Evolutionary conservation across 2,113 vertebrate species (phyloP).

Genomic region (Plectropomus leopardus): DNA sequence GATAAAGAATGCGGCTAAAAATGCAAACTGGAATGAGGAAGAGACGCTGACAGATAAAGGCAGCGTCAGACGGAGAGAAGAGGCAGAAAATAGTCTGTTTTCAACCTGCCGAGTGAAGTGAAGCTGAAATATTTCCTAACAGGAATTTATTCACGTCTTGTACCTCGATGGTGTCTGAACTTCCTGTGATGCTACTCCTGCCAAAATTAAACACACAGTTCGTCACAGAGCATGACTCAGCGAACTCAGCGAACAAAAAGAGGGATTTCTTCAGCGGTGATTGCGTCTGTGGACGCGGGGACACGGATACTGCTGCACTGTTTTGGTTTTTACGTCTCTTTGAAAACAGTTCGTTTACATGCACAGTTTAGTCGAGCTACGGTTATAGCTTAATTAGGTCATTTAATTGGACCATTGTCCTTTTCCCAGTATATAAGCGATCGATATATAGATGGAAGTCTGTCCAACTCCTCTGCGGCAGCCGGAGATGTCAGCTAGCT

Average conservation of each 20-base stretch:
- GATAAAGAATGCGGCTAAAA: constrained; percentile 17
- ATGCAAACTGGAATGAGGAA: constrained; percentile 7
- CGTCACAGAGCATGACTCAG: too few relatives aligned
- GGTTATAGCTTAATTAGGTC: too few relatives aligned
- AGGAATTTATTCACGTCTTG: neutral
- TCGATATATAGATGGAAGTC: too few relatives aligned
- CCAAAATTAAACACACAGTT: neutral
- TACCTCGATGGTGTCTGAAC: neutral
- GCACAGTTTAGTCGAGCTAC: too few relatives aligned
- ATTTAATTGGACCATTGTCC: too few relatives aligned
- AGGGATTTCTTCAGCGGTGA: too few relatives aligned
- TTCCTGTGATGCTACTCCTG: neutral
- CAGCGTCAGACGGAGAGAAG: neutral
- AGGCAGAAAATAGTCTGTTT: neutral
- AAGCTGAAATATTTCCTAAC: neutral
- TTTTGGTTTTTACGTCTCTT: neutral
- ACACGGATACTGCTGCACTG: neutral
- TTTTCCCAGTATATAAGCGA: too few relatives aligned
- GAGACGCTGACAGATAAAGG: neutral
- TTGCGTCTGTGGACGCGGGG: neutral
- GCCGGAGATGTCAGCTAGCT: too few relatives aligned
- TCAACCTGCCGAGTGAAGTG: neutral
- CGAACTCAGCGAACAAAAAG: too few relatives aligned
- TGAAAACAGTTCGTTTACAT: too few relatives aligned
- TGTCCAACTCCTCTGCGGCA: too few relatives aligned